Conservation (phyloP, 2,888 invertebrate genomes). For the Aporophyla lueneburgensis region DNA sequence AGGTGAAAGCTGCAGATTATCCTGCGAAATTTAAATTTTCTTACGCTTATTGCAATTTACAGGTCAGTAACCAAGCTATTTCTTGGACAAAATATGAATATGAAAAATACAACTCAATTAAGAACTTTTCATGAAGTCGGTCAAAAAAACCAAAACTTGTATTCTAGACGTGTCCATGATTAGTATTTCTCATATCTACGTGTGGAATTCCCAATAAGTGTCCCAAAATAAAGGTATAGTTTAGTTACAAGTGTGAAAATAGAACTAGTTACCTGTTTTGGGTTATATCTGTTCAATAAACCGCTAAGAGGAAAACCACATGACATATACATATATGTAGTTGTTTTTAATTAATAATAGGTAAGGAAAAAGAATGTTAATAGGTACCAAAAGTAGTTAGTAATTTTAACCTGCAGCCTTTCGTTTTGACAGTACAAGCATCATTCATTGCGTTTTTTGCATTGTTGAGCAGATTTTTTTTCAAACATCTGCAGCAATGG, state of each 20-base stretch:
- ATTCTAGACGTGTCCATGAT: neutral
- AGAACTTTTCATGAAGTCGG: too few species aligned
- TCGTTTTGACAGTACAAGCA: too few species aligned
- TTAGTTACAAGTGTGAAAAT: neutral
- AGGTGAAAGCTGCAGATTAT: constrained; percentile 2
- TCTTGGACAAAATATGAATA: too few species aligned
- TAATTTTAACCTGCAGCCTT: neutral
- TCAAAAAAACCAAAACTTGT: neutral
- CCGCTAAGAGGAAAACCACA: constrained; percentile 47
- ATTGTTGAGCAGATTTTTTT: too few species aligned
- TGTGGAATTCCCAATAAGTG: neutral
- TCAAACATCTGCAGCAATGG: too few species aligned
- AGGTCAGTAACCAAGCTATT: too few species aligned
- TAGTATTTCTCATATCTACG: neutral
- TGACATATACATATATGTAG: neutral
- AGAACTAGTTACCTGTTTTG: neutral
- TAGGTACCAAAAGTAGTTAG: neutral
- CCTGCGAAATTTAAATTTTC: too few species aligned
- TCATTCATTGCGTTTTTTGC: neutral
- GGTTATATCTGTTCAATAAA: constrained; percentile 5
- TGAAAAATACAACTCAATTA: too few species aligned
- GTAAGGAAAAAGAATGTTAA: neutral
- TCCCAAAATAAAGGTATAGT: neutral
- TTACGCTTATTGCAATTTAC: too few species aligned
- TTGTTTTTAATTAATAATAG: neutral